A percentile compares a stretch with the other conserved stretches of the same genome.
Evolutionary conservation across 2,888 invertebrate genomes (phyloP).

Genomic region (Chromoteleia sp.): DNA sequence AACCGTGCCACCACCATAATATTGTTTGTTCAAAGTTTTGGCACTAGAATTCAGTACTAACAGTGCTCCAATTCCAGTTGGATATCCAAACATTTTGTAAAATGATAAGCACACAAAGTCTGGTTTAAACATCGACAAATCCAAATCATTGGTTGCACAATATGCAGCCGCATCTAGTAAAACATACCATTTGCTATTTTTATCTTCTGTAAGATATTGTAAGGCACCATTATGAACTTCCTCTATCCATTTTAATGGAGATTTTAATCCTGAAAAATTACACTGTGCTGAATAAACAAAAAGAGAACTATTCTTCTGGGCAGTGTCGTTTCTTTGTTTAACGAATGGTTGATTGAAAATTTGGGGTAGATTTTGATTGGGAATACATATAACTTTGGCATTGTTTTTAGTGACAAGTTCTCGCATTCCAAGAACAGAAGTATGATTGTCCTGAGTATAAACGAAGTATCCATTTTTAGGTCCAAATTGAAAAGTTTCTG

Average conservation of each 20-base stretch:
- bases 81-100: conserved; percentile 98
- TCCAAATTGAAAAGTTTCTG: conserved; percentile 91
- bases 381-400: conserved; percentile 86
- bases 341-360: conserved; percentile 80
- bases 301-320: conserved; percentile 86
- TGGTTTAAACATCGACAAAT: conserved; percentile 90
- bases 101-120: conserved; percentile 97
- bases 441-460: conserved; percentile 96
- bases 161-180: conserved; percentile 94
- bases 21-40: conserved; percentile 88
- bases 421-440: conserved; percentile 97
- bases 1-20: conserved; percentile 98
- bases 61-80: conserved; percentile 97
- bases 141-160: conserved; percentile 91
- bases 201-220: conserved; percentile 83
- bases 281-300: conserved; percentile 96
- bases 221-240: conserved; percentile 87
- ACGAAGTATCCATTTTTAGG: conserved; percentile 87
- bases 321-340: background rate
- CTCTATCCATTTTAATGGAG: conserved; percentile 91
- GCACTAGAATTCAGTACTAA: conserved; percentile 90
- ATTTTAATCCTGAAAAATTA: conserved; percentile 97
- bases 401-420: conserved; percentile 88
- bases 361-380: conserved; percentile 86
- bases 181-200: conserved; percentile 89